Conservation (phyloP, 1,140 invertebrate genomes). For the Caenorhabditis inopinata region DNA sequence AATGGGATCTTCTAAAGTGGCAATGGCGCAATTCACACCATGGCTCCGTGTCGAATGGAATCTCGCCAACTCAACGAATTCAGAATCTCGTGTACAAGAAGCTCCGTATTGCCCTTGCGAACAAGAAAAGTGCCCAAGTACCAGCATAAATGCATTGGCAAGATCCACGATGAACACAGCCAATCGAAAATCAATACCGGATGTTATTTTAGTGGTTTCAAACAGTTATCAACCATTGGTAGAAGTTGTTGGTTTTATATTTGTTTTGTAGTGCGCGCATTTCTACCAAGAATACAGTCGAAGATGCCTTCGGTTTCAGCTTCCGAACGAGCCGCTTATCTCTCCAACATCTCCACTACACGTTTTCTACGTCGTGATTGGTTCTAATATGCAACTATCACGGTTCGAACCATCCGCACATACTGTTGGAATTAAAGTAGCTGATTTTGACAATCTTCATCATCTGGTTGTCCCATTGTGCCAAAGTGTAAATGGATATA, state of each 20-base stretch:
- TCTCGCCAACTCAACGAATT: not conserved
- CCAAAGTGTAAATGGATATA: slow-evolving; percentile 10
- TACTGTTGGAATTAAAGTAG: slow-evolving; percentile 5
- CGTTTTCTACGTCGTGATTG: slow-evolving; percentile 6
- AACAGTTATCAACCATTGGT: slow-evolving; percentile 24
- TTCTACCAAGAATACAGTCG: too few species aligned
- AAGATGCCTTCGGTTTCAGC: too few species aligned
- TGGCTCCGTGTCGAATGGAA: not conserved
- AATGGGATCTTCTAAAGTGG: slow-evolving; percentile 10
- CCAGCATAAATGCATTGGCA: not conserved
- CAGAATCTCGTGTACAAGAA: slow-evolving; percentile 13
- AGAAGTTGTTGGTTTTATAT: not conserved
- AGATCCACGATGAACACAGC: not conserved
- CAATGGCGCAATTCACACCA: slow-evolving; percentile 12
- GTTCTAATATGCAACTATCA: slow-evolving; percentile 16
- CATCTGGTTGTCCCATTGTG: slow-evolving; percentile 12
- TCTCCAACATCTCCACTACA: slow-evolving; percentile 1
- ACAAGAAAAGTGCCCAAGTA: not conserved
- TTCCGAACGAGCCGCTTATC: slow-evolving; percentile 2
- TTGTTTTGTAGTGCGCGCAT: too few species aligned
- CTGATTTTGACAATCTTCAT: slow-evolving; percentile 1
- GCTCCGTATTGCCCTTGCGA: slow-evolving; percentile 10
- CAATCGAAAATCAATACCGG: not conserved
- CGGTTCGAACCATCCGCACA: slow-evolving; percentile 17
- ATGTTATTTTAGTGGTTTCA: not conserved